Conservation (phyloP, 2,888 invertebrate genomes). For the Dorcus hopei region DNA sequence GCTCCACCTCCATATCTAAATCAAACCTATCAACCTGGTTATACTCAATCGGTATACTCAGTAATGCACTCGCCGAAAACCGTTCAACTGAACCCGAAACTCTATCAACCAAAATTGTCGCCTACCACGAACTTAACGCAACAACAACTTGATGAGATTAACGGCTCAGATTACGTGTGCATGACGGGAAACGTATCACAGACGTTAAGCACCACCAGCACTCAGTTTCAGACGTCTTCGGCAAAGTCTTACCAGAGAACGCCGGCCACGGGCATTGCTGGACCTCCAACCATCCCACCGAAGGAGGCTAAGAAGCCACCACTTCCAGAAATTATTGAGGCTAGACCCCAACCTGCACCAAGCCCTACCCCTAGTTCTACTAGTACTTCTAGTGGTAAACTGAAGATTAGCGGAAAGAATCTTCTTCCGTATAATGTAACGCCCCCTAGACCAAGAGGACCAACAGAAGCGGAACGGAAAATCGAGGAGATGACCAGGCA, state of each 20-base stretch:
- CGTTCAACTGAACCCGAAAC: slow-evolving; percentile 11
- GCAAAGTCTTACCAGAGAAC: slow-evolving; percentile 46
- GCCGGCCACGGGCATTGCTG: slow-evolving; percentile 50
- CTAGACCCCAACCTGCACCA: slow-evolving; percentile 55
- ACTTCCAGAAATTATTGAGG: slow-evolving; percentile 37
- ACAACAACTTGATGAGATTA: slow-evolving; percentile 64
- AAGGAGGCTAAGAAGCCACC: slow-evolving; percentile 38
- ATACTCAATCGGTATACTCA: slow-evolving; percentile 38
- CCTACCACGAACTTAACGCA: slow-evolving; percentile 37
- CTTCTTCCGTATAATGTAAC: slow-evolving; percentile 84
- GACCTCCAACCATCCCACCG: slow-evolving; percentile 46
- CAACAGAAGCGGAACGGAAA: slow-evolving; percentile 89
- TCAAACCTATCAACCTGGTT: slow-evolving; percentile 19
- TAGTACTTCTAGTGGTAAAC: slow-evolving; percentile 49
- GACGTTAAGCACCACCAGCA: slow-evolving; percentile 51
- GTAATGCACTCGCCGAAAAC: slow-evolving; percentile 36
- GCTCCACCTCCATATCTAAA: slow-evolving; percentile 36
- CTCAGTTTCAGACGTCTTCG: slow-evolving; percentile 47
- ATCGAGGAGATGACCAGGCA: slow-evolving; percentile 90
- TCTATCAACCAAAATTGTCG: slow-evolving; percentile 11
- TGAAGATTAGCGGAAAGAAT: slow-evolving; percentile 58
- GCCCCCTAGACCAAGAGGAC: slow-evolving; percentile 82
- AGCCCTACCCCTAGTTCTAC: slow-evolving; percentile 67
- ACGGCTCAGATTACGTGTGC: slow-evolving; percentile 78
- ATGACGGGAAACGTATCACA: slow-evolving; percentile 71